A percentile compares a stretch with the other conserved stretches of the same genome.
These are phyloP conservation scores for Pangasianodon gigas DNA, from an alignment of 2,113 vertebrate genomes.

Conservation along the genomic window DNA sequence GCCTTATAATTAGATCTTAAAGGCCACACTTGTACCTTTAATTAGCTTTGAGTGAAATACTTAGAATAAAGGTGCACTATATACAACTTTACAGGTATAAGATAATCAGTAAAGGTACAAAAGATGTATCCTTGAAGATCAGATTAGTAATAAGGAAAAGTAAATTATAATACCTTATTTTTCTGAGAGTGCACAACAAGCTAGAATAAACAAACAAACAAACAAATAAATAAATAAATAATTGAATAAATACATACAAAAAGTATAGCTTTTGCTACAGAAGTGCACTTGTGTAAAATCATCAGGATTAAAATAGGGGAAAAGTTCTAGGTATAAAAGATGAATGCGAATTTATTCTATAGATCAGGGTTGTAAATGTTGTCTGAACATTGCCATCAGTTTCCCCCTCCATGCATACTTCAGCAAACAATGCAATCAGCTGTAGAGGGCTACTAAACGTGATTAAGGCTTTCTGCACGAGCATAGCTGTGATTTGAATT, in stretches of 20 bases:
- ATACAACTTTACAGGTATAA: background rate
- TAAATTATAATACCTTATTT: background rate
- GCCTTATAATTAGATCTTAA: too few relatives aligned
- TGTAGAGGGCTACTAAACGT: constrained; percentile 25
- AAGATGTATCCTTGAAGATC: background rate
- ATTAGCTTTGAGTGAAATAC: background rate
- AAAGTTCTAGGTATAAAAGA: background rate
- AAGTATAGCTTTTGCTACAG: background rate
- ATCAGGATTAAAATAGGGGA: background rate
- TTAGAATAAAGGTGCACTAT: background rate
- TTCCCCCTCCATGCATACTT: constrained; percentile 13
- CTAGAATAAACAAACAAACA: background rate
- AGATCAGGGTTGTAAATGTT: background rate
- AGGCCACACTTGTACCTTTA: background rate
- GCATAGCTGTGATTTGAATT: constrained; percentile 37
- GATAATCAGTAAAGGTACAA: background rate
- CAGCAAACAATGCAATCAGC: constrained; percentile 35
- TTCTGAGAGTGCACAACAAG: background rate
- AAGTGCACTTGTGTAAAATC: background rate
- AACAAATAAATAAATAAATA: background rate
- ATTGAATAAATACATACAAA: background rate
- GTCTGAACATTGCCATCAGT: background rate
- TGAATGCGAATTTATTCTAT: background rate
- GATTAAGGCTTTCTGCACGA: constrained; percentile 36
- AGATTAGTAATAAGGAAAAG: background rate